Percentiles rank a stretch among this genome's conserved stretches.
phyloP scores from a whole-genome alignment of 2,797 vertebrate species.

The Eospalax fontanierii region DNA sequence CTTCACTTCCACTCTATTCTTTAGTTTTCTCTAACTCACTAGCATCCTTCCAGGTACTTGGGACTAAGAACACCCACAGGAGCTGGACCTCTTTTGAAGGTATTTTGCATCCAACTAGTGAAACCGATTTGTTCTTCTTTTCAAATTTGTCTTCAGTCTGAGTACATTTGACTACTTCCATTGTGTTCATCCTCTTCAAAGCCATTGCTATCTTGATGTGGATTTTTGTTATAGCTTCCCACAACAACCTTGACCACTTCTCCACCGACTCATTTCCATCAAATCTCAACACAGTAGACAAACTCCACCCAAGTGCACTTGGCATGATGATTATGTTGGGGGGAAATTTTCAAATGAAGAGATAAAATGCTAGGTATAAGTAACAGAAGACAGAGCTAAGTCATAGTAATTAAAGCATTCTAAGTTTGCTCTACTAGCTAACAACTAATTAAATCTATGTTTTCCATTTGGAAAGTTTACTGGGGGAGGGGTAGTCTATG shows the following conservation, averaged over 20 bases:
- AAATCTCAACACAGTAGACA: not conserved
- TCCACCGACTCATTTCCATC: not conserved
- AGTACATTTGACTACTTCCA: not conserved
- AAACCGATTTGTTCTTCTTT: not conserved
- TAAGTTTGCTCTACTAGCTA: slow-evolving; percentile 52
- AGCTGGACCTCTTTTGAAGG: not conserved
- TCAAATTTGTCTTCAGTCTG: not conserved
- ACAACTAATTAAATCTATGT: slow-evolving; percentile 70
- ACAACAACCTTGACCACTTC: not conserved
- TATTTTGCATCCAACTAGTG: not conserved
- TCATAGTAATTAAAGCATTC: slow-evolving; percentile 45
- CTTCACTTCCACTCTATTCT: not conserved
- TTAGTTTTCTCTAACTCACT: not conserved
- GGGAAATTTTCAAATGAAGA: slow-evolving; percentile 9
- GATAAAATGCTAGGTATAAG: not conserved
- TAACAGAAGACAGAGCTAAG: slow-evolving; percentile 40
- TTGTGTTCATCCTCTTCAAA: not conserved
- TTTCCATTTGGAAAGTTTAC: not conserved
- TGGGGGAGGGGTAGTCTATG: slow-evolving; percentile 39
- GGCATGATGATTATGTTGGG: not conserved
- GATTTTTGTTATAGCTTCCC: not conserved
- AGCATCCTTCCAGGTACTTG: not conserved
- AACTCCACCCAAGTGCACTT: not conserved
- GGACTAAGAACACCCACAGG: not conserved
- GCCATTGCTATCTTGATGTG: not conserved